Evolutionary conservation across 2,797 vertebrate genomes (phyloP), one percentile per base, ranked within the genome.

Genomic region (Fringilla coelebs): DNA sequence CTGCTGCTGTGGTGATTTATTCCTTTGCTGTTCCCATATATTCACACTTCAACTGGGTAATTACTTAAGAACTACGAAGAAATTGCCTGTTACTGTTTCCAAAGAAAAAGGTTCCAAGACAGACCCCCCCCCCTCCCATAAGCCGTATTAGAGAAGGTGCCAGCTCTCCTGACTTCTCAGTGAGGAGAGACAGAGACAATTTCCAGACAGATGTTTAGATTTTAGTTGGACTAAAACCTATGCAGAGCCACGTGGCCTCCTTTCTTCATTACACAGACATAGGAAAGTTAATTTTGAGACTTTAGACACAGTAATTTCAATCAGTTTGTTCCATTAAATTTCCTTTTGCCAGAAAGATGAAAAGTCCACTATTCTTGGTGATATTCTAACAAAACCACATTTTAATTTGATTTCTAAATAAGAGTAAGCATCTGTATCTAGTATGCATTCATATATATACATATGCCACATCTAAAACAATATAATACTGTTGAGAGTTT

Each of bases 1-100:
- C 26, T 78, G 76, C 66, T 86, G 51, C 75, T 82, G 60, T 36
- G 49, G 36, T 86, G 85, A 94, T 94, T 95, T 91, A 90, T 84
- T 78, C 45, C 65, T 80, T 78, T 38, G 54, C 62, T 75, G 20
- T 21, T 68, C 54, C 71, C 76, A 66, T 55, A 78, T 66, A 38
- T 46, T 89, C 75, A 88, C 41, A 68, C 17, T 88, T 93, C 60
- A 90, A 34, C 54, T 75, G 66, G 20, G 41, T 91, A 86, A 93
- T 86, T 93, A 81, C 65, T 91, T 80, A 90, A 88, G 46, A 86
- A 17, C 20, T 68, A 34, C 14, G 31, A 84, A 91, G 32, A 86
- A 84, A 90, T 34, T 68, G 28, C 17, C n/a, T 32, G 13, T 34
- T 89, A 75, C 20, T 58, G 55, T 83, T 74, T 86, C 57, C 46